Percentiles rank a stretch among this genome's conserved stretches.
Evolutionary conservation across 30 jellyfish, hydroid and myxozoan genomes (phyloP).

Genomic region (Rhopilema esculentum): DNA sequence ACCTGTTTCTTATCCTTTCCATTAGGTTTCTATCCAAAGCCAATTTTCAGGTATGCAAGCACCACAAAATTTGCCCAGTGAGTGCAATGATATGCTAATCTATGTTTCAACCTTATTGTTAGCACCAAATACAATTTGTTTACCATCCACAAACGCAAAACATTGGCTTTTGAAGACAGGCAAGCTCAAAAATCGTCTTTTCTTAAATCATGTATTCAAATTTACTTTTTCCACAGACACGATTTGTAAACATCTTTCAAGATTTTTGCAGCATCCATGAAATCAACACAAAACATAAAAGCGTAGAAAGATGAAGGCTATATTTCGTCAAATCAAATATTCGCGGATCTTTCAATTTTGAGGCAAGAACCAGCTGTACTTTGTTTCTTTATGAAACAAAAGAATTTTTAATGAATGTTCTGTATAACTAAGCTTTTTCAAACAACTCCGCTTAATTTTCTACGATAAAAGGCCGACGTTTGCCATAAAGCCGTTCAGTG

Average conservation of each 20-base stretch:
- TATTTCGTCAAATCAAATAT: background rate
- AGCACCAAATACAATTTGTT: background rate
- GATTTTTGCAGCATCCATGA: background rate
- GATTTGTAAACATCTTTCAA: background rate
- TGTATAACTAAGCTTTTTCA: background rate
- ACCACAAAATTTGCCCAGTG: background rate
- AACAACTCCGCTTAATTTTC: background rate
- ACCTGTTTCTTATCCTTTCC: background rate
- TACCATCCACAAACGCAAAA: background rate
- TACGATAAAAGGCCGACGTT: background rate
- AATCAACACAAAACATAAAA: background rate
- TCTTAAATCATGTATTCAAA: background rate
- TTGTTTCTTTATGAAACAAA: background rate
- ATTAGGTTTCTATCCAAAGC: background rate
- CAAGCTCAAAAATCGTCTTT: background rate
- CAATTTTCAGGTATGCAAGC: background rate
- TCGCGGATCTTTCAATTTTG: background rate
- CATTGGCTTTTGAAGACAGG: background rate
- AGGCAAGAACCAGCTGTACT: background rate
- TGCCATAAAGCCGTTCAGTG: background rate
- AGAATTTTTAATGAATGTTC: background rate
- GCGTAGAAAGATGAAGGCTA: background rate
- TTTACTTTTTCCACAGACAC: background rate
- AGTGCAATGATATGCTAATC: background rate
- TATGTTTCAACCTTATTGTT: background rate